Evolutionary conservation across 2,888 invertebrate species (phyloP), one percentile per base, ranked within the genome.

Genomic region (Andrena haemorrhoa): DNA sequence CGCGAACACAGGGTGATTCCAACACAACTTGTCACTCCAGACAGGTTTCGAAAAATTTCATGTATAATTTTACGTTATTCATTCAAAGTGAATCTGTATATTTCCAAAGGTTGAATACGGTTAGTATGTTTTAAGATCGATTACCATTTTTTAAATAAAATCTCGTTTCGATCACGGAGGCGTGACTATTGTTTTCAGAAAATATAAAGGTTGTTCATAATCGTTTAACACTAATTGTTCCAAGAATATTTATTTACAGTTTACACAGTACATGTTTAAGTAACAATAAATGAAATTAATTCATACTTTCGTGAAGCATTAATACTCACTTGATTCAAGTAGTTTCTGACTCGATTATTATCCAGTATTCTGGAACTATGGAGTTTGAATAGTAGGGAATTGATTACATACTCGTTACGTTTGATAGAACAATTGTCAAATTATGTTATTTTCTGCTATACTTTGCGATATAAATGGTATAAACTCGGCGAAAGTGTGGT

Each of bases 1-100:
- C 20, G n/a, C 26, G 29, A 8, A 26, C 41, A 7, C 35, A 58
- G 58, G 20, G 41, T 63, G 31, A 35, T 68, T 68, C 53, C 33
- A 56, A 47, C 53, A n/a, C 47, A 53, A 61, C 56, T 23, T 75
- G 23, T 56, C 49, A 33, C 56, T 58, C 47, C 29, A 66, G 58
- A n/a, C 23, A n/a, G 20, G 20, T 51, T 65, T 33, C 16, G 20
- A 12, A 35, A 31, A 64, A 41, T 35, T 63, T 49, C 7, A 63
- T 41, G 10, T n/a, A 51, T 75, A 41, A 41, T 16, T 41, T 16
- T 1, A 41, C 41, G 4, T 5, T 12, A 16, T 41, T 41, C 16
- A 1, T 16, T 41, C 41, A 41, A 41, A 41, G 41, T 16, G 41
- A 41, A 41, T 16, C 12, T 41, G 41, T 41, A 4, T 16, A 41